Percentiles rank a stretch among this genome's conserved stretches.
phyloP scores from a whole-genome alignment of 2,113 vertebrate genomes.

The Phyllostomus discolor region DNA sequence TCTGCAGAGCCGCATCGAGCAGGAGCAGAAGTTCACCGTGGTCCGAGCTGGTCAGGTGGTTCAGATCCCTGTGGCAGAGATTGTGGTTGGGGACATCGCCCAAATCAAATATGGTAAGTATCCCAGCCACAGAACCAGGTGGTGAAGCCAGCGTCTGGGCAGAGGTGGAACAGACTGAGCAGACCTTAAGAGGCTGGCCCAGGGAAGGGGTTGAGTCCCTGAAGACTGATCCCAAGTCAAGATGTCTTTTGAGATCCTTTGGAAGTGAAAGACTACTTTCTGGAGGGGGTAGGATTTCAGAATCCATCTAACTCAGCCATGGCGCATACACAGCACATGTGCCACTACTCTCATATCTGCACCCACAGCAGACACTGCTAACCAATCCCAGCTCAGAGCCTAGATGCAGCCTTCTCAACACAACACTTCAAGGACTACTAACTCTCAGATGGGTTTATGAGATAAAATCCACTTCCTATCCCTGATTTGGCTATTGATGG shows the following conservation, averaged over 20 bases:
- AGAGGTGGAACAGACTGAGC: neutral
- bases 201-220: neutral
- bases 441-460: neutral
- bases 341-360: neutral
- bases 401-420: neutral
- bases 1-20: slow-evolving; percentile 98
- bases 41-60: slow-evolving; percentile 93
- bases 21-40: slow-evolving; percentile 98
- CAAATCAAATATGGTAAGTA: slow-evolving; percentile 96
- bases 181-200: neutral
- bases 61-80: slow-evolving; percentile 96
- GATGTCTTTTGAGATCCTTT: neutral
- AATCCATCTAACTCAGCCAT: neutral
- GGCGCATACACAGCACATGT: neutral
- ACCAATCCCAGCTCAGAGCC: neutral
- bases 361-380: neutral
- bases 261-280: neutral
- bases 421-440: neutral
- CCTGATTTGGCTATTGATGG: neutral
- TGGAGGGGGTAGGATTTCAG: neutral
- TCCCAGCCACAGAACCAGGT: neutral
- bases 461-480: neutral
- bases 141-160: neutral
- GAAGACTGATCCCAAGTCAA: neutral
- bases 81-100: slow-evolving; percentile 96